A percentile compares a stretch with the other conserved stretches of the same genome.
phyloP scores from a whole-genome alignment of 2,113 vertebrate species.

The Micronycteris hirsuta region DNA sequence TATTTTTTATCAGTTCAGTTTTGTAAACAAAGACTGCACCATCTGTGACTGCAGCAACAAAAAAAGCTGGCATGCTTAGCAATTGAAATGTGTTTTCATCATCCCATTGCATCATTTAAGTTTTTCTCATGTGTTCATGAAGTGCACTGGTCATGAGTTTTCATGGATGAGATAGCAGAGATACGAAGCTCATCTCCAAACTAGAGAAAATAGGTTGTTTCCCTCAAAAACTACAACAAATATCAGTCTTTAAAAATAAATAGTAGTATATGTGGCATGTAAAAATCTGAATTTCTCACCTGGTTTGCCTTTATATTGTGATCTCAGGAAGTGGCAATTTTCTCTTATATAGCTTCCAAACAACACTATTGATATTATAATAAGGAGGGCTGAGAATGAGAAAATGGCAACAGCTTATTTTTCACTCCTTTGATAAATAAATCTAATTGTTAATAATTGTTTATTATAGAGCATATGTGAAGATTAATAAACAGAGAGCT shows the following conservation, averaged over 20 bases:
- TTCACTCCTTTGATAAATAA: not conserved
- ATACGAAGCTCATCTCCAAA: not conserved
- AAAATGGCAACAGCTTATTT: not conserved
- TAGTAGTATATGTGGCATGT: not conserved
- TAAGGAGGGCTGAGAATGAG: not conserved
- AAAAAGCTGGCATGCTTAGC: not conserved
- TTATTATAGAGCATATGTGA: not conserved
- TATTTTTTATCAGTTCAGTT: not conserved
- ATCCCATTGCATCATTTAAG: not conserved
- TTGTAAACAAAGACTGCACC: not conserved
- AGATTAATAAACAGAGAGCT: not conserved
- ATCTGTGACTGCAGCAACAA: not conserved
- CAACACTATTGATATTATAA: not conserved
- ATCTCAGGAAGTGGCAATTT: conserved; percentile 39
- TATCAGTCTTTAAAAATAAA: conserved; percentile 35
- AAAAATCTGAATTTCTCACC: not conserved
- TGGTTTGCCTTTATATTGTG: not conserved
- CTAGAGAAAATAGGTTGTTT: not conserved
- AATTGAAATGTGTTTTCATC: not conserved
- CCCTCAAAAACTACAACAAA: conserved; percentile 1
- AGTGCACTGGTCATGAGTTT: not conserved
- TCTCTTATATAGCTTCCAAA: not conserved
- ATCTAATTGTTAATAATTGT: not conserved
- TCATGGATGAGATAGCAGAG: not conserved
- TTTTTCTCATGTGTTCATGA: not conserved